Evolutionary conservation across 2,113 vertebrate species (phyloP), one percentile per base, ranked within the genome.

Genomic region (Actenoides lindsayi): DNA sequence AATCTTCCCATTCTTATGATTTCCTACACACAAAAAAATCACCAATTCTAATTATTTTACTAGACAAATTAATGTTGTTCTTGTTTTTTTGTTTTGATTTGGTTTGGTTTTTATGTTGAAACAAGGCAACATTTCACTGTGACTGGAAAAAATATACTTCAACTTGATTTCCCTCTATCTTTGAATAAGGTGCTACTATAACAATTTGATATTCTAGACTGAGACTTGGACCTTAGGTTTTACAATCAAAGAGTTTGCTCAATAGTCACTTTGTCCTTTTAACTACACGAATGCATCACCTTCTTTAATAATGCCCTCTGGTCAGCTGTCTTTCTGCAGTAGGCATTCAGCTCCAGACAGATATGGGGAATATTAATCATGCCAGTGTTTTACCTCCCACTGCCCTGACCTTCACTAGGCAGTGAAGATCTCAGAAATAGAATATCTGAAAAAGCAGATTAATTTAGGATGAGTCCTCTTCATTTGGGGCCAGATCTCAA

Each of bases 331-430:
- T 89, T 90, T 64, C 82, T 94, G 80, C 73, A 62, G 57, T 5
- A 90, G 56, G 35, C 84, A 81, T 91, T 79, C 56, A 56, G 59
- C 62, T 96, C 53, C 57, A 88, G 82, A 68, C 75, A 91, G 81
- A 91, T 88, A 75, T 93, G 77, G 39, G 12, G n/a, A 90, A 91
- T 95, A 89, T 94, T 94, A 95, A 95, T 89, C 75, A 87, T 44
- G 73, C 56, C 71, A 48, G 4, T 73, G 57, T 76, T 96, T 82
- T 83, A 71, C 87, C 73, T 96, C 62, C 87, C 78, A 42, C 53
- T 83, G 56, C 51, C 62, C 71, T 89, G 87, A 95, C 84, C 81
- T 97, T 96, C 84, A 68, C 65, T 59, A 37, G 78, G 39, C 54
- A 95, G 31, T 2, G 16, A 92, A 91, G 87, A 82, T 90, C 39